Conservation (phyloP, 2,888 invertebrate species). For the Leptogaster cylindrica region DNA sequence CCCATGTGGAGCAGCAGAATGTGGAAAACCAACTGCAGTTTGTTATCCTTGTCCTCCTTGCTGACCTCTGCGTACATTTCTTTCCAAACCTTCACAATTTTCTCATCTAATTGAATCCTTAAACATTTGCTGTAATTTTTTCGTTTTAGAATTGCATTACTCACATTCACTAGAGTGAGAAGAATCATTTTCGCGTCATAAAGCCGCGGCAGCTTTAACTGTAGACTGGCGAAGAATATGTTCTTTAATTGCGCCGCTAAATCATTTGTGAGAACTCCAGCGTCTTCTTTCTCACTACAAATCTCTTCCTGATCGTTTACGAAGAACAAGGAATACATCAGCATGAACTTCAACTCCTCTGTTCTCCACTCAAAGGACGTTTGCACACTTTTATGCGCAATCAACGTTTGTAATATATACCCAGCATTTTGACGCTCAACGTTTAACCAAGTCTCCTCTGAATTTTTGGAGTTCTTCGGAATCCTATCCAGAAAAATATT, state of each 20-base stretch:
- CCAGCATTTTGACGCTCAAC: conserved; percentile 73
- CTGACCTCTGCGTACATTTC: conserved; percentile 63
- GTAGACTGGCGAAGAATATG: conserved; percentile 73
- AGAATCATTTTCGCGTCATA: conserved; percentile 68
- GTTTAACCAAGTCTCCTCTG: conserved; percentile 69
- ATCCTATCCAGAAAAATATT: conserved; percentile 67
- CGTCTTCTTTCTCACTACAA: conserved; percentile 53
- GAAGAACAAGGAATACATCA: conserved; percentile 71
- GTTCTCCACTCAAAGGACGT: conserved; percentile 67
- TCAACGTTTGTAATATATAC: conserved; percentile 63
- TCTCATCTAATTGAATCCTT: conserved; percentile 66
- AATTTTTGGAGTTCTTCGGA: conserved; percentile 60
- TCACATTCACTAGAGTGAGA: conserved; percentile 66
- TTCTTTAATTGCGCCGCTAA: conserved; percentile 69
- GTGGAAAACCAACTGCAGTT: conserved; percentile 71
- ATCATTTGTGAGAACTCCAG: conserved; percentile 62
- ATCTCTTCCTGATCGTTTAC: conserved; percentile 60
- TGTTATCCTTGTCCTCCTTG: conserved; percentile 50
- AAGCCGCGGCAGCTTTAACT: conserved; percentile 71
- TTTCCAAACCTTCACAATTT: conserved; percentile 69
- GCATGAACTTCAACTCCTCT: conserved; percentile 70
- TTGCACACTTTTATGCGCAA: conserved; percentile 59
- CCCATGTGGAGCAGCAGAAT: conserved; percentile 75
- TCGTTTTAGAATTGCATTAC: conserved; percentile 65
- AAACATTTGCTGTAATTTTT: conserved; percentile 65